Conservation (phyloP, 1,140 invertebrate genomes). For the Pseudomyrmex concolor region DNA sequence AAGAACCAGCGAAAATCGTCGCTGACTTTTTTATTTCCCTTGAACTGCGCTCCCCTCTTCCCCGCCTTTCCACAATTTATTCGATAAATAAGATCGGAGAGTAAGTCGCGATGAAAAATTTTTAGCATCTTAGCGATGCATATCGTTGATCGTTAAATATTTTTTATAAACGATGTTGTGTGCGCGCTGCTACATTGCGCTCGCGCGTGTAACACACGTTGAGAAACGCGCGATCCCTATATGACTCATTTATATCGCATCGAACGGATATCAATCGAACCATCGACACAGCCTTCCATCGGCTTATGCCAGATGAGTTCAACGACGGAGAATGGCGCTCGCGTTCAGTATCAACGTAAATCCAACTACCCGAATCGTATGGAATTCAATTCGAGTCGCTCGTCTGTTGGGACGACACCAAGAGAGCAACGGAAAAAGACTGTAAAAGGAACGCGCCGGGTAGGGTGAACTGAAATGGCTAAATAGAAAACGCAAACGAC, state of each 20-base stretch:
- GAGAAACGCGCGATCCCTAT: conserved; percentile 2
- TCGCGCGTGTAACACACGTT: neutral
- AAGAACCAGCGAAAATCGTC: conserved; percentile 27
- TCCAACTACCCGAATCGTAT: conserved; percentile 75
- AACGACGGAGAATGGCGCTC: conserved; percentile 60
- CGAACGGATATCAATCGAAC: conserved; percentile 63
- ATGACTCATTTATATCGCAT: conserved; percentile 48
- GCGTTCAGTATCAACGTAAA: conserved; percentile 74
- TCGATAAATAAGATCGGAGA: neutral
- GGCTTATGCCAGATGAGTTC: conserved; percentile 62
- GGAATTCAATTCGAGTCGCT: conserved; percentile 78
- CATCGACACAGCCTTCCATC: conserved; percentile 53
- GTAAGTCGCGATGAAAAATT: conserved; percentile 7
- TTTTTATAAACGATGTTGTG: conserved; percentile 5
- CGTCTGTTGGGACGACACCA: conserved; percentile 65
- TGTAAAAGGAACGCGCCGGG: conserved; percentile 58
- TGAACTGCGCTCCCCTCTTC: neutral
- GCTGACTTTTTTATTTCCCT: conserved; percentile 3
- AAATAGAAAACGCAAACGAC: conserved; percentile 83
- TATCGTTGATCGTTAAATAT: conserved; percentile 24
- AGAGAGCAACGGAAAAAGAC: conserved; percentile 59
- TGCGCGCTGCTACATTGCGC: no score
- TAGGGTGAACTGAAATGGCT: conserved; percentile 78
- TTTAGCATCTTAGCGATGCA: neutral
- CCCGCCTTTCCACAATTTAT: neutral